A percentile compares a stretch with the other conserved stretches of the same genome.
These are phyloP conservation scores for Ectemnius cavifrons DNA, from an alignment of 2,888 invertebrate species.

Conservation along the genomic window DNA sequence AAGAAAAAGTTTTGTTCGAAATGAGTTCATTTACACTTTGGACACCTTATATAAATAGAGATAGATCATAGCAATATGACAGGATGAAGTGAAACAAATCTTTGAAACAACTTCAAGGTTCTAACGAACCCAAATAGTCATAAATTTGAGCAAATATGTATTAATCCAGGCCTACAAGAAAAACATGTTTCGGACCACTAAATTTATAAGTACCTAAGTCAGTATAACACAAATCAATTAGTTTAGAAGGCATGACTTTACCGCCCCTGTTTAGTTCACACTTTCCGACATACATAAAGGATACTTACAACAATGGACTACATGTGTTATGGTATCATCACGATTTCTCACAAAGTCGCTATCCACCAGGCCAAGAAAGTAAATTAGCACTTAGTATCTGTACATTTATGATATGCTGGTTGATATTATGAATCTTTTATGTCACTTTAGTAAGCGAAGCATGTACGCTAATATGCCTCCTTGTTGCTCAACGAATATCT, in stretches of 20 bases:
- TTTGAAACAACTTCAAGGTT: conserved; percentile 22
- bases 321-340: conserved; percentile 81
- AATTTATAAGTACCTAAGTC: conserved; percentile 46
- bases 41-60: too few relatives aligned
- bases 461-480: conserved; percentile 82
- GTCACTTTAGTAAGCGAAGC: conserved; percentile 80
- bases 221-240: conserved; percentile 24
- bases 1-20: too few relatives aligned
- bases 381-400: conserved; percentile 29
- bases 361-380: conserved; percentile 77
- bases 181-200: conserved; percentile 47
- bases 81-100: not conserved
- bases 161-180: conserved; percentile 15
- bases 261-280: conserved; percentile 64
- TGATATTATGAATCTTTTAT: conserved; percentile 1
- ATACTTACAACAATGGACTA: conserved; percentile 62
- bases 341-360: conserved; percentile 82
- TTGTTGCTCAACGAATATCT: conserved; percentile 78
- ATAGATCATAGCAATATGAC: too few relatives aligned
- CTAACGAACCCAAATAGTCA: conserved; percentile 1
- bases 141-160: conserved; percentile 21
- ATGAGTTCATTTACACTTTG: too few relatives aligned
- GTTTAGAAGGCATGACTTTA: conserved; percentile 64
- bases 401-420: not conserved
- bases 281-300: conserved; percentile 67